phyloP scores from a whole-genome alignment of 2,888 invertebrate genomes.

The Megastigmus dorsalis region DNA sequence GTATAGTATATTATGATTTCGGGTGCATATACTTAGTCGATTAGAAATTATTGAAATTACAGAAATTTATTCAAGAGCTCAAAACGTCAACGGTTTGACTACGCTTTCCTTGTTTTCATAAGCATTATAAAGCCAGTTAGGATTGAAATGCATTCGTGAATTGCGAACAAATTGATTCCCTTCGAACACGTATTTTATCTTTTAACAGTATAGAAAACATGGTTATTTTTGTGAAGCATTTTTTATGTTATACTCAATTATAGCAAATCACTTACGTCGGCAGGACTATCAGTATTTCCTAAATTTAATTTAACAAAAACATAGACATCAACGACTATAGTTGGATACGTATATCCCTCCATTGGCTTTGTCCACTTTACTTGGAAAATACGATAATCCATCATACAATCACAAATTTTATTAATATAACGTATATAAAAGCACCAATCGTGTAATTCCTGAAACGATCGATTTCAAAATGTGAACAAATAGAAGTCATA shows the following conservation, averaged over 20 bases:
- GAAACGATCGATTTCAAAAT: too few relatives aligned
- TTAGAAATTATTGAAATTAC: too few relatives aligned
- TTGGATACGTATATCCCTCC: conserved; percentile 73
- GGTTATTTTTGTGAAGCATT: neutral
- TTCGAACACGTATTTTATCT: conserved; percentile 73
- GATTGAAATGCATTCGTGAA: conserved; percentile 68
- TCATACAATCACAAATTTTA: conserved; percentile 41
- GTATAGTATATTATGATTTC: too few relatives aligned
- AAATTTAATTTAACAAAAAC: conserved; percentile 69
- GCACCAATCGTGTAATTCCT: conserved; percentile 23
- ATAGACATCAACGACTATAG: conserved; percentile 74
- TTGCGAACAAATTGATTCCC: conserved; percentile 66
- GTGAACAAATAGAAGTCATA: too few relatives aligned
- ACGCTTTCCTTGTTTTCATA: conserved; percentile 14
- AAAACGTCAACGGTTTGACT: neutral
- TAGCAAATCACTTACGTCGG: conserved; percentile 61
- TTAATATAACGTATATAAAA: conserved; percentile 53
- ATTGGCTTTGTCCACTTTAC: conserved; percentile 74
- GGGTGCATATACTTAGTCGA: too few relatives aligned
- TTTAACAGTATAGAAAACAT: conserved; percentile 1
- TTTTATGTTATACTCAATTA: neutral
- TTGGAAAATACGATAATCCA: conserved; percentile 64
- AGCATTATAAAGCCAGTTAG: conserved; percentile 70
- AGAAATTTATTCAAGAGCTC: neutral
- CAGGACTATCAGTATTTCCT: conserved; percentile 48